Conservation (phyloP, 2,797 vertebrate genomes). For the Semotilus atromaculatus region DNA sequence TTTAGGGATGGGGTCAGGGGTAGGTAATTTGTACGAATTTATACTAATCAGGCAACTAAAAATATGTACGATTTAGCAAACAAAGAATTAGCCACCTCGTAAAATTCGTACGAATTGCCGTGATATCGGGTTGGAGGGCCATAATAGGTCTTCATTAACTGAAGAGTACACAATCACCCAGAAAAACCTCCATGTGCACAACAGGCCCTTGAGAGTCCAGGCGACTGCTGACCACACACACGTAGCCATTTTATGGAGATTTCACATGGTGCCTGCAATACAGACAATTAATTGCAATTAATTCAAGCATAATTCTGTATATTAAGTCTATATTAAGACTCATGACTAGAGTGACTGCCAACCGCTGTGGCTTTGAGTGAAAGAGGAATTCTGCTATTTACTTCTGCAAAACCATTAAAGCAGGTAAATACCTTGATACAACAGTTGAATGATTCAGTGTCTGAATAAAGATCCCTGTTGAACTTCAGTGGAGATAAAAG, state of each 20-base stretch:
- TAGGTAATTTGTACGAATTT: too few species aligned
- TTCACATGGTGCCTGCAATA: conserved; percentile 60
- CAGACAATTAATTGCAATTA: conserved; percentile 47
- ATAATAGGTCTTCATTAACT: background rate
- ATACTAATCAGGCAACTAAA: too few species aligned
- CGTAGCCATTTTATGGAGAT: conserved; percentile 63
- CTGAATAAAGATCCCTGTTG: background rate
- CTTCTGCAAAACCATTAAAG: background rate
- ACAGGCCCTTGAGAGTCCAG: conserved; percentile 74
- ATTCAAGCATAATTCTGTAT: background rate
- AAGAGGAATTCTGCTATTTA: background rate
- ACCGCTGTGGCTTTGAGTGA: background rate
- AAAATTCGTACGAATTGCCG: too few species aligned
- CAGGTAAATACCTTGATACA: conserved; percentile 11
- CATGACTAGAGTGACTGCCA: background rate
- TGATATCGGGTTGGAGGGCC: too few species aligned
- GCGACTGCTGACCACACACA: conserved; percentile 65
- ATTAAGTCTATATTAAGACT: background rate
- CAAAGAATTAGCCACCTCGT: too few species aligned
- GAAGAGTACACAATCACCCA: conserved; percentile 70
- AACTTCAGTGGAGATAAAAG: background rate
- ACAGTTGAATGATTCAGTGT: background rate
- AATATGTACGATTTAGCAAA: too few species aligned
- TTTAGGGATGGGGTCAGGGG: too few species aligned
- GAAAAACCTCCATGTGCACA: conserved; percentile 78